Evolutionary conservation across 2,888 invertebrate genomes (phyloP).

Genomic region (Ethmia dodecea): DNA sequence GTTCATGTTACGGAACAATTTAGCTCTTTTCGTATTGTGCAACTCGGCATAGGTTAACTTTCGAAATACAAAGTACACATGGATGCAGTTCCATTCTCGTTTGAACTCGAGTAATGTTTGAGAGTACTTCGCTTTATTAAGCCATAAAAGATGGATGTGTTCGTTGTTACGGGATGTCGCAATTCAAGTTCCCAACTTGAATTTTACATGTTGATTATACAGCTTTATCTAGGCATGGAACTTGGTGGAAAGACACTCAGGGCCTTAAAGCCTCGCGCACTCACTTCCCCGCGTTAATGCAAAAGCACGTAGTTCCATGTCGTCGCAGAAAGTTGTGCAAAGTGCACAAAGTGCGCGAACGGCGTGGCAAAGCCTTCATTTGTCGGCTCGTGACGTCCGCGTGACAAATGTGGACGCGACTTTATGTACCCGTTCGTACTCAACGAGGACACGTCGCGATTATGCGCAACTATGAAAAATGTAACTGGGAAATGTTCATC

Average conservation of each 20-base stretch:
- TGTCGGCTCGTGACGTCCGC: slow-evolving; percentile 73
- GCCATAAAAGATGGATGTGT: slow-evolving; percentile 15
- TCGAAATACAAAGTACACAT: slow-evolving; percentile 13
- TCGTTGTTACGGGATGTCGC: slow-evolving; percentile 19
- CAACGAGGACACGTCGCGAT: slow-evolving; percentile 47
- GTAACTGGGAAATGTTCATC: slow-evolving; percentile 37
- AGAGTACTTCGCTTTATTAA: slow-evolving; percentile 21
- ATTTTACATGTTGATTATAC: slow-evolving; percentile 65
- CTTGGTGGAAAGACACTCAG: slow-evolving; percentile 62
- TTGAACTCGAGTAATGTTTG: background rate
- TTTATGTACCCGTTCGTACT: slow-evolving; percentile 38
- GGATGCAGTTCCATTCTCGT: slow-evolving; percentile 6
- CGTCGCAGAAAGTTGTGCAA: slow-evolving; percentile 70
- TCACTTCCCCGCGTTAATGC: slow-evolving; percentile 67
- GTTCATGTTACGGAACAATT: slow-evolving; percentile 29
- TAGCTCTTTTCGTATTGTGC: slow-evolving; percentile 24
- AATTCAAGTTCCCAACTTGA: slow-evolving; percentile 30
- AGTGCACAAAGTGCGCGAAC: slow-evolving; percentile 73
- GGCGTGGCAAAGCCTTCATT: slow-evolving; percentile 74
- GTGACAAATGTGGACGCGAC: slow-evolving; percentile 74
- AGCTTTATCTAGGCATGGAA: slow-evolving; percentile 63
- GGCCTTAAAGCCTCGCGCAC: slow-evolving; percentile 53
- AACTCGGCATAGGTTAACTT: slow-evolving; percentile 21
- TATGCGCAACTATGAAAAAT: slow-evolving; percentile 63
- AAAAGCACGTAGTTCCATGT: slow-evolving; percentile 71